phyloP scores from a whole-genome alignment of 2,797 vertebrate species.

The Glyptemys insculpta region DNA sequence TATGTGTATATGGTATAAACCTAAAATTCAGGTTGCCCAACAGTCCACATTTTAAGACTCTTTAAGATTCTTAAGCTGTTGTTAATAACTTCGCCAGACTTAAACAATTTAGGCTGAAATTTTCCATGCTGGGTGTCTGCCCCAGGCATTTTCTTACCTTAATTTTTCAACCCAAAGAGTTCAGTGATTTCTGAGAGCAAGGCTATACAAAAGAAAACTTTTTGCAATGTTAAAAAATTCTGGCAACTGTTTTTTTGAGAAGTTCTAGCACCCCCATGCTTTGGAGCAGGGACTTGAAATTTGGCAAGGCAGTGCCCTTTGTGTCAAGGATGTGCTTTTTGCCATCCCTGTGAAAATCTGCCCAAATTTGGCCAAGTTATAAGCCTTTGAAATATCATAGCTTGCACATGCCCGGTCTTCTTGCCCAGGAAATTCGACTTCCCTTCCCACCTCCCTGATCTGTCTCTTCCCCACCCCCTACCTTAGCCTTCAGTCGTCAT shows the following conservation, averaged over 20 bases:
- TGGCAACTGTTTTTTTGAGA: neutral
- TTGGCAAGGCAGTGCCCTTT: fast-evolving
- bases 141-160: neutral
- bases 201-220: neutral
- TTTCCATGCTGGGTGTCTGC: neutral
- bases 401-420: neutral
- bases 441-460: neutral
- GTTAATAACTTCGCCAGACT: neutral
- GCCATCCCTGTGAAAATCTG: neutral
- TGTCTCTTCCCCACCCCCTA: neutral
- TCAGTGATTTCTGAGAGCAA: neutral
- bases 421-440: neutral
- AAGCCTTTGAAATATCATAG: neutral
- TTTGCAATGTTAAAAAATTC: neutral
- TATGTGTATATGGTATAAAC: neutral
- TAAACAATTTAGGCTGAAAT: neutral
- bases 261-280: neutral
- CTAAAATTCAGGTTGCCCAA: neutral
- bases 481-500: neutral
- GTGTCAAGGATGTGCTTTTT: neutral
- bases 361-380: neutral
- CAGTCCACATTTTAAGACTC: constrained; percentile 11
- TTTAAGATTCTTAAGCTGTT: constrained; percentile 21
- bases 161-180: neutral
- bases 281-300: neutral